Evolutionary conservation across 2,113 vertebrate genomes (phyloP).

Genomic region (Thamnophis sirtalis): DNA sequence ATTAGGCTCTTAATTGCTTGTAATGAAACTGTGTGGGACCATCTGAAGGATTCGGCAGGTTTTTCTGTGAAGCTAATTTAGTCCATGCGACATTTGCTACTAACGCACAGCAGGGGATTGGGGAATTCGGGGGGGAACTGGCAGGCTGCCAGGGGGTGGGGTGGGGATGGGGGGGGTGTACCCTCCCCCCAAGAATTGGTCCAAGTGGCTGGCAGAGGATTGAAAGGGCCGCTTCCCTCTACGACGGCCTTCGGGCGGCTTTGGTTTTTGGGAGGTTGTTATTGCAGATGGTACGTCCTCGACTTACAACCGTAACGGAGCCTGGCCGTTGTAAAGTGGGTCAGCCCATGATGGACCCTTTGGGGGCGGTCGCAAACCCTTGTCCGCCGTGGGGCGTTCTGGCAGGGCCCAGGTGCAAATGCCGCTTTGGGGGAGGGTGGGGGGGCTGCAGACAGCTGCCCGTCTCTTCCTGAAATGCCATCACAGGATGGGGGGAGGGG

Average conservation of each 20-base stretch:
- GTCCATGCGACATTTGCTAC: conserved; percentile 36
- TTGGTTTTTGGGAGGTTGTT: background rate
- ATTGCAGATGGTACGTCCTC: background rate
- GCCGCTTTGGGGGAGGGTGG: background rate
- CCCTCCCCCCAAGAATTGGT: background rate
- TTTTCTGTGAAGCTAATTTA: conserved; percentile 12
- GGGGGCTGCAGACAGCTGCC: background rate
- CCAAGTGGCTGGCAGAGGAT: background rate
- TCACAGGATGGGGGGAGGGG: too few relatives aligned
- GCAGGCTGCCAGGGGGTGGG: background rate
- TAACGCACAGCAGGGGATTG: conserved; percentile 23
- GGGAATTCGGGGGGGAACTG: background rate
- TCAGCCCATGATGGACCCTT: background rate
- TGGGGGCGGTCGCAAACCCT: background rate
- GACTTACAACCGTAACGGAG: background rate
- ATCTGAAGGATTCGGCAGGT: conserved; percentile 38
- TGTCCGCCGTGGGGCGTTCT: too few relatives aligned
- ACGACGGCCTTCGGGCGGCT: background rate
- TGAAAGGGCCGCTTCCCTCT: background rate
- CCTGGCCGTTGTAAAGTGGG: background rate
- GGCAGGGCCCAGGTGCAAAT: background rate
- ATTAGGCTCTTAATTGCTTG: conserved; percentile 54
- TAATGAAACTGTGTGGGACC: conserved; percentile 33
- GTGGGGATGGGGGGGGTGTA: background rate
- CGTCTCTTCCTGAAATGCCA: background rate